Conservation (phyloP, 2,113 vertebrate genomes). For the Phainopepla nitens region DNA sequence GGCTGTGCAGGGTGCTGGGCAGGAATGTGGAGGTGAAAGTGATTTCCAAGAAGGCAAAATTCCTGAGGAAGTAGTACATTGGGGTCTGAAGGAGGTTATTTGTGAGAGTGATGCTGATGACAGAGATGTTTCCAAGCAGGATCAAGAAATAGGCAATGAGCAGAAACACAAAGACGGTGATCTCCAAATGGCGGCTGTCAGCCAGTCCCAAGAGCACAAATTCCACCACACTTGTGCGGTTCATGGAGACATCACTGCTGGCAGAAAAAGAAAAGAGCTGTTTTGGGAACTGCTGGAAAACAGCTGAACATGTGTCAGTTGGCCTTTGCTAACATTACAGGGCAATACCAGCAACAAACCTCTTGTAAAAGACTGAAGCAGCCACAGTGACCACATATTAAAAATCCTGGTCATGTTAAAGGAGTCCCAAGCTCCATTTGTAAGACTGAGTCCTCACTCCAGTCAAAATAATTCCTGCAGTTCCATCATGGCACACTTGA, state of each 20-base stretch:
- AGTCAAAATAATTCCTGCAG: not conserved
- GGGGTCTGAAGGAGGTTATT: not conserved
- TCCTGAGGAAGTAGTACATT: slow-evolving; percentile 44
- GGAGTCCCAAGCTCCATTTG: not conserved
- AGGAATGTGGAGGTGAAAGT: not conserved
- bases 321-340: not conserved
- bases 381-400: not conserved
- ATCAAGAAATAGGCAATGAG: not conserved
- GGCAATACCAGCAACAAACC: not conserved
- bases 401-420: not conserved
- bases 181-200: not conserved
- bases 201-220: slow-evolving; percentile 23
- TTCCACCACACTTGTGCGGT: not conserved
- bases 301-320: not conserved
- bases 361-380: not conserved
- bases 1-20: slow-evolving; percentile 7
- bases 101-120: not conserved
- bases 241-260: not conserved
- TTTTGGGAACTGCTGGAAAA: not conserved
- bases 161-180: not conserved
- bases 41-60: slow-evolving; percentile 34
- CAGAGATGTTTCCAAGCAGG: slow-evolving; percentile 14
- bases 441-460: not conserved
- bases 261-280: not conserved
- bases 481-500: not conserved